These are phyloP conservation scores for Hippocampus abdominalis DNA, from an alignment of 2,113 vertebrate species.

Conservation along the genomic window DNA sequence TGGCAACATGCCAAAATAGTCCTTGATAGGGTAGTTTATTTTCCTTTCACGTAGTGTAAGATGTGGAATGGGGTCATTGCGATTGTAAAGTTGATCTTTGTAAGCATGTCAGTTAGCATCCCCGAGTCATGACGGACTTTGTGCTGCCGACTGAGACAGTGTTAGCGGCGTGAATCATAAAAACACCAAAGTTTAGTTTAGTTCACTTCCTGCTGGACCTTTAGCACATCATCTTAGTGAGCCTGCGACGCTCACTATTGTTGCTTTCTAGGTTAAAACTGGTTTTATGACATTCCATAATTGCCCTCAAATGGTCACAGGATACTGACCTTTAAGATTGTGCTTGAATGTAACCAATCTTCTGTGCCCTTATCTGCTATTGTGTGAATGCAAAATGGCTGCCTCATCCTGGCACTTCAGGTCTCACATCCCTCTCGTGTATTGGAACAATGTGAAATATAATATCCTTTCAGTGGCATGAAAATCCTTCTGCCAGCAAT, in stretches of 20 bases:
- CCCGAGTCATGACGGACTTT: not conserved
- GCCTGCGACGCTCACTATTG: not conserved
- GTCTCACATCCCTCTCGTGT: too few relatives aligned
- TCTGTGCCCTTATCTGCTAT: too few relatives aligned
- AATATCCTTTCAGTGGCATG: too few relatives aligned
- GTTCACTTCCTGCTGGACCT: not conserved
- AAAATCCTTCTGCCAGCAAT: too few relatives aligned
- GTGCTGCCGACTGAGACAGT: not conserved
- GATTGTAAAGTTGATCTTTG: not conserved
- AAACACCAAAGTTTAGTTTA: not conserved
- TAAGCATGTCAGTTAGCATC: not conserved
- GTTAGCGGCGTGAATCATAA: not conserved
- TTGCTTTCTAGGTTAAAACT: not conserved
- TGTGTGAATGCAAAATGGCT: too few relatives aligned
- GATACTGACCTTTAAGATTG: too few relatives aligned
- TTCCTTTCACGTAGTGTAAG: not conserved
- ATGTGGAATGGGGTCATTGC: not conserved
- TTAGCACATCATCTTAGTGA: not conserved
- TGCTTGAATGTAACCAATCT: too few relatives aligned
- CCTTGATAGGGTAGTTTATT: conserved; percentile 3
- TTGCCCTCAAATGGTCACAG: not conserved
- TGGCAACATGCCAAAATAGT: conserved; percentile 20
- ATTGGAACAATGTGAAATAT: too few relatives aligned
- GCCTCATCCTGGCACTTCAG: too few relatives aligned
- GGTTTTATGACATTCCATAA: not conserved